Conservation (phyloP, 2,888 invertebrate genomes). For the Pseudanteris insignis region DNA sequence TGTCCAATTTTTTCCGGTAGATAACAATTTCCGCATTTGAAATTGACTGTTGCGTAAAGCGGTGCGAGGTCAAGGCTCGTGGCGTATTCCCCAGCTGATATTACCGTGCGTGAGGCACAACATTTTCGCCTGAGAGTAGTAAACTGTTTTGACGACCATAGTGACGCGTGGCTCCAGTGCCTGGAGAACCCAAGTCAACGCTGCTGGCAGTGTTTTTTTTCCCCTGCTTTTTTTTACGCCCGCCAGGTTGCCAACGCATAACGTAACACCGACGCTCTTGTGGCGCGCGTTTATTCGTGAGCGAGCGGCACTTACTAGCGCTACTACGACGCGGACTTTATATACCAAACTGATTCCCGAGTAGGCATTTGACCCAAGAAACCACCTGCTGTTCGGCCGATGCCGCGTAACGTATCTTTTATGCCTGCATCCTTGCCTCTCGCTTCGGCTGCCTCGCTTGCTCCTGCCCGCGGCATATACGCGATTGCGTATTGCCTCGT, state of each 20-base stretch:
- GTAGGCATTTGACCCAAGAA: slow-evolving; percentile 62
- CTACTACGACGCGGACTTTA: slow-evolving; percentile 45
- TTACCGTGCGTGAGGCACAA: too few species aligned
- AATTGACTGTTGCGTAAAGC: too few species aligned
- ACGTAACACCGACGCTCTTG: slow-evolving; percentile 24
- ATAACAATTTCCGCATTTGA: too few species aligned
- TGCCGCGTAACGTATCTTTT: slow-evolving; percentile 53
- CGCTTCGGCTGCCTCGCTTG: slow-evolving; percentile 25
- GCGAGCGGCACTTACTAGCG: slow-evolving; percentile 42
- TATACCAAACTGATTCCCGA: slow-evolving; percentile 58
- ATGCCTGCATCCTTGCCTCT: slow-evolving; percentile 41
- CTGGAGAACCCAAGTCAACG: too few species aligned
- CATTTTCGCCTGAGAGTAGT: too few species aligned
- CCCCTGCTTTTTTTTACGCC: too few species aligned
- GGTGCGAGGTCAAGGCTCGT: too few species aligned
- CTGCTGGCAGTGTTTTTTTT: too few species aligned
- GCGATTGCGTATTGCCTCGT: slow-evolving; percentile 55
- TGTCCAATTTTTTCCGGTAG: too few species aligned
- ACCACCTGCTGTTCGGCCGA: slow-evolving; percentile 63
- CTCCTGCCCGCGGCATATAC: slow-evolving; percentile 40
- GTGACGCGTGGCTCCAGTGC: too few species aligned
- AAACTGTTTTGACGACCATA: too few species aligned
- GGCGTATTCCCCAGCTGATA: too few species aligned
- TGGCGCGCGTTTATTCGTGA: slow-evolving; percentile 23
- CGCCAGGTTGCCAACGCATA: slow-evolving; percentile 18